Base-by-base conservation (phyloP, 2,888 invertebrate genomes). In the Eristalis tenax region DNA sequence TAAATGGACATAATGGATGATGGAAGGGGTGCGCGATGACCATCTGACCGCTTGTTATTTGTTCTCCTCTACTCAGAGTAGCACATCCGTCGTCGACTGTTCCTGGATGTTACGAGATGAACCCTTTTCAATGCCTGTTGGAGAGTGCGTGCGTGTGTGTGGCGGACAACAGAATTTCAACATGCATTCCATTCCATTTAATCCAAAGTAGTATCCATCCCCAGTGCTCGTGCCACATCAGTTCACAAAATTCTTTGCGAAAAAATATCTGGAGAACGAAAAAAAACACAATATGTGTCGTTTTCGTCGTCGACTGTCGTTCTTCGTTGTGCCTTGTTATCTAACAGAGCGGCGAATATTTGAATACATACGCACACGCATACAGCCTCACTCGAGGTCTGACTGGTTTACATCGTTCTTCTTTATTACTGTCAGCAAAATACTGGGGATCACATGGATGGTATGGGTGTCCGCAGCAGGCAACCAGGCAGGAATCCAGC, bases 1-100 rank as follows among this genome's bases (percentile, higher is more conserved):
- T 69, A 77, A 77, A 75, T 56, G 82, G 59, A 59, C 69, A 70
- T 77, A 85, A 82, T 78, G 61, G 78, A 78, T 82, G 86, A 75
- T 70, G 74, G 64, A 85, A 82, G 61, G 78, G 77, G 78, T 75
- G 78, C 82, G 86, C 83, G 70, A 78, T 83, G 82, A 86, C 82
- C 82, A 82, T 82, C 78, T 74, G 82, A 82, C 78, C 82, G 65
- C 70, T 86, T 66, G 59, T 59, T 28, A 13, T 59, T 59, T 26
- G 26, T 23, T 59, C 26, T 23, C 56, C 57, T 59, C 82, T 63
- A 78, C 15, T 11, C 26, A 63, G 23, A 26, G 43, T 57, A 50
- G 56, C 61, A 32, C 18, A 32, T 66, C 66, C 35, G 69, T 35
- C 64, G 22, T 38, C 11, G 59, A 59, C 57, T 59, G 35, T 23